Percentiles rank a stretch among this genome's conserved stretches.
Conservation (phyloP, 2,888 invertebrate species). For the Caenorhabditis sp. region DNA sequence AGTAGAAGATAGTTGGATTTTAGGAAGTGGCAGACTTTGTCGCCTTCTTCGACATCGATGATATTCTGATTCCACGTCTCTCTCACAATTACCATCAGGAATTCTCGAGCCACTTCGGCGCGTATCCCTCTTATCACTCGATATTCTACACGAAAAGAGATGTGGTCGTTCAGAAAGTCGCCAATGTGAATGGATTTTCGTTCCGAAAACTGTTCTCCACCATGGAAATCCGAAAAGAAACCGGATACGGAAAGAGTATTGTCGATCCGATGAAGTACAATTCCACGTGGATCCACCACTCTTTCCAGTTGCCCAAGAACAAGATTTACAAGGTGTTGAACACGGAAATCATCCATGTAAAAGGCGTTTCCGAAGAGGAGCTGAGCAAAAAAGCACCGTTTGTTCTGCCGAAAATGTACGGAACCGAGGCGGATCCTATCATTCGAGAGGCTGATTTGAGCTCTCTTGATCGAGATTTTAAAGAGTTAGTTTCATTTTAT, state of each 20-base stretch:
- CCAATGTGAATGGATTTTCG: constrained; percentile 19
- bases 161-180: constrained; percentile 20
- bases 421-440: constrained; percentile 18
- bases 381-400: constrained; percentile 6
- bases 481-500: neutral
- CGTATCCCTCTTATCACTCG: constrained; percentile 30
- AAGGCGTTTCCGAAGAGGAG: constrained; percentile 18
- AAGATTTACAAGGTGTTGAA: constrained; percentile 28
- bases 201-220: constrained; percentile 28
- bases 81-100: constrained; percentile 55
- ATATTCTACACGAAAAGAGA: constrained; percentile 47
- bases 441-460: constrained; percentile 26
- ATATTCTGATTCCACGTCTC: constrained; percentile 60
- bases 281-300: constrained; percentile 56
- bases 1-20: no score
- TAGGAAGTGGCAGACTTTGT: constrained; percentile 61
- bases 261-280: constrained; percentile 45
- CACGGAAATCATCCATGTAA: constrained; percentile 47
- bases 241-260: constrained; percentile 48
- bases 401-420: constrained; percentile 16
- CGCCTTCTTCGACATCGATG: constrained; percentile 64
- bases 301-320: constrained; percentile 25
- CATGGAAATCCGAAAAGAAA: constrained; percentile 26
- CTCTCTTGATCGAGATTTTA: constrained; percentile 23
- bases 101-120: constrained; percentile 33